Base-by-base conservation (phyloP, 2,797 vertebrate species). In the Chloroceryle amazona region DNA sequence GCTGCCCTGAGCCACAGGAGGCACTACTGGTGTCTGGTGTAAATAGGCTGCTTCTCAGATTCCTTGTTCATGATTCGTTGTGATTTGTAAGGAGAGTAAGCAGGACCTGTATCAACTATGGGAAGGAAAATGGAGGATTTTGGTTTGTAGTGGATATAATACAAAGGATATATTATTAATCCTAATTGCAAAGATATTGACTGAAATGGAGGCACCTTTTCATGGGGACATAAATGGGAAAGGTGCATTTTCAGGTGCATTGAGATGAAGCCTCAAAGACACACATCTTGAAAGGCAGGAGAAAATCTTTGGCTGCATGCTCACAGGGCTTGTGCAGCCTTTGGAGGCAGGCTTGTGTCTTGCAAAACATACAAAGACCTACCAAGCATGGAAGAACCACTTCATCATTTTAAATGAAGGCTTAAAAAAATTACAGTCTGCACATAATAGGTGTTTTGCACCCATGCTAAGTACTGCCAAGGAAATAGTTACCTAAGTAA, bases 401-500 rank as follows among this genome's bases (percentile, higher is more conserved):
- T 96, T 91, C 81, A 96, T 92, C 84, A 92, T 96, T 96, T 95
- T 94, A 90, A 94, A 96, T 94, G 91, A 95, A 95, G 60, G 79
- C 78, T 93, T 89, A 97, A 97, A 97, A 95, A 90, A 93, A 96
- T 95, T 93, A 95, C 82, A 93, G 87, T 95, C 93, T 74, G 35
- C 78, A 90, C 55, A 80, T 96, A 96, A 97, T 97, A 96, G 90
- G 91, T 83, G 81, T 95, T 83, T 91, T 92, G 92, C 89, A 94
- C 95, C 93, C 93, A 92, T 94, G 96, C 95, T 96, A 97, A 96
- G 95, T 95, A 97, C 89, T 84, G 72, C 89, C 86, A 96, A 96
- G 93, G 94, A 98, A 98, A 97, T 74, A 93, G 97, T 94, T 96
- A 89, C 78, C 73, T 67, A 86, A 96, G 94, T 93, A 95, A 94